These are phyloP conservation scores for Neodon shergylaensis DNA, from an alignment of 2,113 vertebrate genomes.

Conservation along the genomic window DNA sequence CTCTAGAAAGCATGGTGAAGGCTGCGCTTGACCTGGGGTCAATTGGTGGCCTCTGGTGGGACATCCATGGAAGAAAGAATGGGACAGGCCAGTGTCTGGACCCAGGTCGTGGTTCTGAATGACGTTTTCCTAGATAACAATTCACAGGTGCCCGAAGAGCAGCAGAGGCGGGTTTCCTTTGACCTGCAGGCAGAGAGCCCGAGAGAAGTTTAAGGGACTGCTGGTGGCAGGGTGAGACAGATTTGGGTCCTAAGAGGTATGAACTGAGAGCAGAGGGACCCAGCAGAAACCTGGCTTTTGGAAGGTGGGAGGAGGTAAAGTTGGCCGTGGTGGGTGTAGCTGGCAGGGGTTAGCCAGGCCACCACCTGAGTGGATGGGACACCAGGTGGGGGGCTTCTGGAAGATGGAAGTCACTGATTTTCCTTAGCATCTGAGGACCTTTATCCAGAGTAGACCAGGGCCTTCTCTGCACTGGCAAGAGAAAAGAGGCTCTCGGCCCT, in stretches of 20 bases:
- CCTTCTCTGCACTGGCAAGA: background rate
- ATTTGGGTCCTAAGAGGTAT: background rate
- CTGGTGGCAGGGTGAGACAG: background rate
- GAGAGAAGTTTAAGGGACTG: background rate
- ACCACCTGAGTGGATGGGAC: background rate
- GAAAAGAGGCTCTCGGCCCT: background rate
- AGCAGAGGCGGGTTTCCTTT: background rate
- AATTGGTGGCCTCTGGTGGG: too few relatives aligned
- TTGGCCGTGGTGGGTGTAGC: background rate
- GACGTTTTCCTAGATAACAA: background rate
- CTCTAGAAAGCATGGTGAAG: background rate
- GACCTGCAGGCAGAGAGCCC: background rate
- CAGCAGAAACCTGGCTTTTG: background rate
- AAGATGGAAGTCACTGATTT: background rate
- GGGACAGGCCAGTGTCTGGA: background rate
- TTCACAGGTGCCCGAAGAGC: background rate
- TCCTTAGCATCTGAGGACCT: too few relatives aligned
- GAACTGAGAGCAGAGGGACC: background rate
- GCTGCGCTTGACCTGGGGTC: background rate
- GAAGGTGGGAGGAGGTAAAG: background rate
- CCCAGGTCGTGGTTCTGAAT: background rate
- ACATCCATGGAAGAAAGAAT: background rate
- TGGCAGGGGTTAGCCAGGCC: too few relatives aligned
- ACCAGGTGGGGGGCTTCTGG: background rate
- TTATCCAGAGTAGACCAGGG: background rate